A percentile compares a stretch with the other conserved stretches of the same genome.
These are phyloP conservation scores for Musca domestica DNA, from an alignment of 1,140 invertebrate species.

Conservation along the genomic window DNA sequence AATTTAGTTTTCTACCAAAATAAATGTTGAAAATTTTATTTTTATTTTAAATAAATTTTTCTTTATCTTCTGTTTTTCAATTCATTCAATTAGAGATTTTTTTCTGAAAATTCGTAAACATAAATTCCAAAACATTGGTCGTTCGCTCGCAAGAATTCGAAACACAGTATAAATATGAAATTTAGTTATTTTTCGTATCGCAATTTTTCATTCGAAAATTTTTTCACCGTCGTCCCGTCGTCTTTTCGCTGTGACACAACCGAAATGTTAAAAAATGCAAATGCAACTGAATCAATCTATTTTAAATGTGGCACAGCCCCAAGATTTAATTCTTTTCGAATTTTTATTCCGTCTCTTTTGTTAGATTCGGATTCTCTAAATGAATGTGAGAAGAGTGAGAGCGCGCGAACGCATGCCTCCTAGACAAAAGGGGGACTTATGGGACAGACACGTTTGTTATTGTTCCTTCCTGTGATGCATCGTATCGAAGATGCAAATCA, in stretches of 20 bases:
- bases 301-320: slow-evolving; percentile 18
- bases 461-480: too few relatives aligned
- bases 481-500: too few relatives aligned
- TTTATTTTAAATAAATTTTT: slow-evolving; percentile 11
- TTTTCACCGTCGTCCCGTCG: background rate
- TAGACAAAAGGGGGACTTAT: background rate
- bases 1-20: slow-evolving; percentile 38
- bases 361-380: background rate
- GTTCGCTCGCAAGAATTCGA: too few relatives aligned
- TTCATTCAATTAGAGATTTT: background rate
- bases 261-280: slow-evolving; percentile 18
- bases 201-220: background rate
- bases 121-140: too few relatives aligned
- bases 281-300: slow-evolving; percentile 18
- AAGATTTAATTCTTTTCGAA: background rate
- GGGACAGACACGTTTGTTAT: too few relatives aligned
- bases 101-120: too few relatives aligned
- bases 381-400: background rate
- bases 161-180: too few relatives aligned
- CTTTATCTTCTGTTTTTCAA: background rate
- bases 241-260: slow-evolving; percentile 7
- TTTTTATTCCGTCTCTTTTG: background rate
- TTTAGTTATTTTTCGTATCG: background rate
- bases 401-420: slow-evolving; percentile 11
- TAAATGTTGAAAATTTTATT: background rate